Conservation (phyloP, 2,797 vertebrate genomes). For the Podarcis lilfordi region DNA sequence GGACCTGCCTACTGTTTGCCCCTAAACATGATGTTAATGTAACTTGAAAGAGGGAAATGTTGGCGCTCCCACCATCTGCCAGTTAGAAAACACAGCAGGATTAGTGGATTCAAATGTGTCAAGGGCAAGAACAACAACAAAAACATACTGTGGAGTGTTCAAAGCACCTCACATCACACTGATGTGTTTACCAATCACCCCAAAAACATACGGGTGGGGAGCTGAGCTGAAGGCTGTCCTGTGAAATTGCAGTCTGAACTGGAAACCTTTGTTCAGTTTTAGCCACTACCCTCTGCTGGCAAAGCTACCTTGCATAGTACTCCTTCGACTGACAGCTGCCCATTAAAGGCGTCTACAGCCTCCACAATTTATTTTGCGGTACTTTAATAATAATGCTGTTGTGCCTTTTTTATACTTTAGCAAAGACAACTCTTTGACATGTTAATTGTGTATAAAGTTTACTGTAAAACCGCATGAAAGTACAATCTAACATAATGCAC, state of each 20-base stretch:
- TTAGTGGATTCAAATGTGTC: background rate
- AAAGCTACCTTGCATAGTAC: background rate
- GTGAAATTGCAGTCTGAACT: background rate
- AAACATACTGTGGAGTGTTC: no score
- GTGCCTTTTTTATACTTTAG: background rate
- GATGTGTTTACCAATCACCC: no score
- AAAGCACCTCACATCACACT: background rate
- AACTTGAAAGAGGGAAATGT: background rate
- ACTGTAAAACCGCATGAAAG: background rate
- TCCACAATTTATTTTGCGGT: background rate
- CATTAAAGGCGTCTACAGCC: background rate
- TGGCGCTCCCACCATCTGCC: background rate
- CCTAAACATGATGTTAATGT: background rate
- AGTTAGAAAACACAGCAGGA: no score
- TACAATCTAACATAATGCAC: background rate
- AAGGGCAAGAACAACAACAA: no score
- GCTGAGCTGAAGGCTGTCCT: no score
- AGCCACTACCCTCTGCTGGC: background rate
- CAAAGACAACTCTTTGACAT: constrained; percentile 20
- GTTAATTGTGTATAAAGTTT: constrained; percentile 1
- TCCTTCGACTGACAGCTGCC: background rate
- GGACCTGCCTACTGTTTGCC: background rate
- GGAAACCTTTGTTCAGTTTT: background rate
- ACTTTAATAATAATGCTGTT: background rate
- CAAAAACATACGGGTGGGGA: background rate